Evolutionary conservation across 2,113 vertebrate genomes (phyloP).

Genomic region (Thunnus maccoyii): DNA sequence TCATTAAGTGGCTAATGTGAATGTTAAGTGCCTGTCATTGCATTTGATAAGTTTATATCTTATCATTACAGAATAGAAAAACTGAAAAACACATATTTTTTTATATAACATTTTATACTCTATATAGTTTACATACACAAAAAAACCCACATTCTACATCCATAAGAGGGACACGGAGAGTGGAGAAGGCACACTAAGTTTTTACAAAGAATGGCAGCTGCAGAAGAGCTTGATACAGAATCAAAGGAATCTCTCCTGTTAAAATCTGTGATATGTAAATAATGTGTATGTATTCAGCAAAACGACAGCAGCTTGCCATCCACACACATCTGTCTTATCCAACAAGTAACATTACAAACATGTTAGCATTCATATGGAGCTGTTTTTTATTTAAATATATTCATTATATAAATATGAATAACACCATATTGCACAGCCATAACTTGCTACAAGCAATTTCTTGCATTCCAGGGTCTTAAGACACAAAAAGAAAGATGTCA

Average conservation of each 20-base stretch:
- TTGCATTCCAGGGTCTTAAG: neutral
- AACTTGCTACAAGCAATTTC: neutral
- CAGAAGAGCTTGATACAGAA: neutral
- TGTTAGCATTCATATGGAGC: neutral
- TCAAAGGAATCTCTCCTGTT: neutral
- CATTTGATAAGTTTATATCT: conserved; percentile 3
- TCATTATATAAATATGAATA: neutral
- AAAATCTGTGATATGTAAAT: neutral
- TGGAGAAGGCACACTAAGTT: neutral
- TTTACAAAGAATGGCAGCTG: neutral
- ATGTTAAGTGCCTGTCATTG: neutral
- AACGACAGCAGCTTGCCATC: neutral
- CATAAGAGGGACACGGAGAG: neutral
- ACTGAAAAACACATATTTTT: neutral
- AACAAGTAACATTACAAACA: neutral
- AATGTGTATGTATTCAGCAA: neutral
- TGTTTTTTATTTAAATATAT: neutral
- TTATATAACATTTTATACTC: neutral
- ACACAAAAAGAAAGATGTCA: neutral
- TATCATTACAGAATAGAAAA: neutral
- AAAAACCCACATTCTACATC: neutral
- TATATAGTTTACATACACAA: neutral
- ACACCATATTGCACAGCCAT: neutral
- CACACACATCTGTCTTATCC: neutral
- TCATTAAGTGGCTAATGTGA: neutral